Evolutionary conservation across 2,888 invertebrate genomes (phyloP), one percentile per base, ranked within the genome.

Genomic region (Himalopsyche japonica): DNA sequence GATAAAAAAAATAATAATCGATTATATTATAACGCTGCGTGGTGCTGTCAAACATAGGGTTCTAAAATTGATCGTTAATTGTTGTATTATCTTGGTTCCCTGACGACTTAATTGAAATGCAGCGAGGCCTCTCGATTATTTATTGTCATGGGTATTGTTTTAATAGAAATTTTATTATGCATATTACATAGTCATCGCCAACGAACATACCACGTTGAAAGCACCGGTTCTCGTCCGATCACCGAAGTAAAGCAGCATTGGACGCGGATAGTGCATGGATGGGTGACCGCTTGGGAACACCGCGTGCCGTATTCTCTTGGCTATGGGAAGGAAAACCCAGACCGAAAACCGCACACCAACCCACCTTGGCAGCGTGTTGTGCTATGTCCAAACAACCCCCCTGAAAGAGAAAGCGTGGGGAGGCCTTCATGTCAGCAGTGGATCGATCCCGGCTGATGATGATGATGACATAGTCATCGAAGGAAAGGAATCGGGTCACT

Each of bases 191-290:
- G 64, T n/a, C n/a, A n/a, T 78, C 78, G 78, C 89, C 90, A 90
- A 90, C 90, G 90, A 89, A 89, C 90, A 90, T 90, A 90, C 89
- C 89, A 89, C 88, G 89, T 89, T 90, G 90, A 90, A 90, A 87
- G 89, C 89, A 90, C 90, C 90, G 90, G 91, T 91, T 91, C 90
- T 91, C 90, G 90, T 90, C 90, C 90, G 90, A 90, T 90, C 90
- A 90, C 90, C 90, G 90, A 90, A 91, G 90, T 90, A 89, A 91
- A 90, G 90, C 90, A 90, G 90, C 90, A 89, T 90, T 89, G 90
- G 90, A 90, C 90, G 90, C 88, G 89, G 89, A 90, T 88, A 89
- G 89, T 90, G 90, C 89, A 89, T 90, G 89, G 89, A 90, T 90
- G 89, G 89, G 89, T 89, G 89, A 89, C 89, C 89, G 89, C 89